These are phyloP conservation scores for Rhamphomyia laevipes DNA, from an alignment of 2,888 invertebrate species.

Conservation along the genomic window DNA sequence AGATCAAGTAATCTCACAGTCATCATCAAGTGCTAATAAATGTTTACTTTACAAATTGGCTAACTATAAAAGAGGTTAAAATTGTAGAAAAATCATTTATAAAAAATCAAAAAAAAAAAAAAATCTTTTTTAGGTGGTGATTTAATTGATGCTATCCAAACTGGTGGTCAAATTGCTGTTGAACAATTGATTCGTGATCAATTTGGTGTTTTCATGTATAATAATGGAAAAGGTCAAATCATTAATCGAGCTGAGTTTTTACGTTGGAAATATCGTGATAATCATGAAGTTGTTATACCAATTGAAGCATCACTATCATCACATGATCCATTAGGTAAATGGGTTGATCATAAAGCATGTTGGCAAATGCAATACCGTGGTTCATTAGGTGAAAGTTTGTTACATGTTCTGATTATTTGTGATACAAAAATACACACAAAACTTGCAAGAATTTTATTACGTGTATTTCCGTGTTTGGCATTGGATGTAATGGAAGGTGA, in stretches of 20 bases:
- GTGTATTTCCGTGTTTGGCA: conserved; percentile 81
- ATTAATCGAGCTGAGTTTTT: conserved; percentile 82
- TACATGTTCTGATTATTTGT: conserved; percentile 91
- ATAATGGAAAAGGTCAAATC: conserved; percentile 68
- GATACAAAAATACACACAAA: conserved; percentile 64
- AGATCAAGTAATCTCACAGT: conserved; percentile 81
- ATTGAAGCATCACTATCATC: conserved; percentile 76
- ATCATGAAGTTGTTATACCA: conserved; percentile 71
- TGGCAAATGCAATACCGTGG: conserved; percentile 98
- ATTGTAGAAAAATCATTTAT: not conserved
- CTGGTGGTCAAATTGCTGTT: conserved; percentile 70
- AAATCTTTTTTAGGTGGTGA: conserved; percentile 53
- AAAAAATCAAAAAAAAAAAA: not conserved
- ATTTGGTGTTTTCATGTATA: conserved; percentile 80
- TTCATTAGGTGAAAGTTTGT: conserved; percentile 84
- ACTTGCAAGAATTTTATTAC: conserved; percentile 78
- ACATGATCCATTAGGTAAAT: conserved; percentile 77
- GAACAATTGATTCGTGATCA: conserved; percentile 77
- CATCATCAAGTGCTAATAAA: conserved; percentile 67
- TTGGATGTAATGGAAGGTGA: conserved; percentile 94
- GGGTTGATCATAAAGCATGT: conserved; percentile 86
- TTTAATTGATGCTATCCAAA: conserved; percentile 73
- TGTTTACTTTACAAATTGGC: conserved; percentile 78
- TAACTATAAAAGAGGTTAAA: conserved; percentile 72
- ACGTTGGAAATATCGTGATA: conserved; percentile 80